phyloP scores from a whole-genome alignment of 2,113 vertebrate species.

The Oncorhynchus nerka region DNA sequence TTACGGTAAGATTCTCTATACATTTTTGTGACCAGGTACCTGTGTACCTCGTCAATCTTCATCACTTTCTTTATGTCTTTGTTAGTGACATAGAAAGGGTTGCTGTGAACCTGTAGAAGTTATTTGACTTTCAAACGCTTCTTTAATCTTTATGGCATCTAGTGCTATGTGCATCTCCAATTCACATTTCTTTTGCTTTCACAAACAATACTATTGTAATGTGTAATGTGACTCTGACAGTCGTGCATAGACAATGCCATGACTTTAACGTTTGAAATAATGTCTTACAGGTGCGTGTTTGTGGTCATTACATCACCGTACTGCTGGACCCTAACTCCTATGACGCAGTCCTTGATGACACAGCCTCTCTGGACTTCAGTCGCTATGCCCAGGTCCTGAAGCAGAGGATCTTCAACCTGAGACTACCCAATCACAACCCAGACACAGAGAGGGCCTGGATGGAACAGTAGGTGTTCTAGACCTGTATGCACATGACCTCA shows the following conservation, averaged over 20 bases:
- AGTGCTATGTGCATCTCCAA: too few relatives aligned
- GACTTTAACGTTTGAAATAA: not conserved
- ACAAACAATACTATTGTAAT: too few relatives aligned
- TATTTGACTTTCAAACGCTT: too few relatives aligned
- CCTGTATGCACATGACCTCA: too few relatives aligned
- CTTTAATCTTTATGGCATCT: too few relatives aligned
- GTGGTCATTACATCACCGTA: slow-evolving; percentile 79
- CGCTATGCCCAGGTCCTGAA: slow-evolving; percentile 66
- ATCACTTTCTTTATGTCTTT: too few relatives aligned
- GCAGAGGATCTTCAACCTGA: slow-evolving; percentile 77
- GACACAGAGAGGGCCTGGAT: slow-evolving; percentile 72
- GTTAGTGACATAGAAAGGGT: too few relatives aligned
- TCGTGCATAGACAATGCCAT: not conserved
- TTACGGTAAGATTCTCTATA: slow-evolving; percentile 74
- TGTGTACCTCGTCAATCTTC: too few relatives aligned
- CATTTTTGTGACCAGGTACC: not conserved
- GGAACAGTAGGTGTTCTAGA: slow-evolving; percentile 68
- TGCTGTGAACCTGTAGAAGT: too few relatives aligned
- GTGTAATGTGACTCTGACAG: too few relatives aligned
- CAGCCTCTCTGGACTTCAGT: slow-evolving; percentile 67
- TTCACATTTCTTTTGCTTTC: too few relatives aligned
- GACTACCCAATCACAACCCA: slow-evolving; percentile 61
- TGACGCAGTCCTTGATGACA: slow-evolving; percentile 75
- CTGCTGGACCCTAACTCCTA: slow-evolving; percentile 84
- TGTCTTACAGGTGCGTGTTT: slow-evolving; percentile 74